phyloP scores from a whole-genome alignment of 2,797 vertebrate genomes.

The Phalloptychus januarius region DNA sequence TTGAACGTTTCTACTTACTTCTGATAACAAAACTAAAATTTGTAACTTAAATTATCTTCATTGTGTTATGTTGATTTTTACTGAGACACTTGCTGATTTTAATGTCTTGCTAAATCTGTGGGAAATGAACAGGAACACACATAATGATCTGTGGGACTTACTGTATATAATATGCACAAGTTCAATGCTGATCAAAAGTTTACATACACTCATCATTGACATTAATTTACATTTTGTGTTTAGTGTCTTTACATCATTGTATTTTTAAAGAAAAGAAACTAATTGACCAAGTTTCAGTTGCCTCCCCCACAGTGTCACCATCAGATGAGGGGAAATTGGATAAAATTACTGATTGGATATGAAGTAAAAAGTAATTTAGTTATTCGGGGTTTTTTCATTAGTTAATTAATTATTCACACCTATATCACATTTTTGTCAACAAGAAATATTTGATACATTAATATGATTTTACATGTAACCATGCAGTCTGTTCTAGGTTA shows the following conservation, averaged over 20 bases:
- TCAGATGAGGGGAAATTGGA: not conserved
- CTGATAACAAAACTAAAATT: not conserved
- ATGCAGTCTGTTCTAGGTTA: not conserved
- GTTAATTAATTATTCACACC: not conserved
- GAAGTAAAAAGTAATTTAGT: not conserved
- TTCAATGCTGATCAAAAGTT: not conserved
- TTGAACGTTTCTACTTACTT: not conserved
- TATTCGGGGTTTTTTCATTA: not conserved
- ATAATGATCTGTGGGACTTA: not conserved
- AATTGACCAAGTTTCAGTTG: not conserved
- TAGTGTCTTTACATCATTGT: not conserved
- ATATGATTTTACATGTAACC: not conserved
- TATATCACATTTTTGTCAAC: not conserved
- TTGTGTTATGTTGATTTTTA: too few species aligned
- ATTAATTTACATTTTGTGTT: not conserved
- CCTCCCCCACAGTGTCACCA: not conserved
- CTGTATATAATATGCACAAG: not conserved
- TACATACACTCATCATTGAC: not conserved
- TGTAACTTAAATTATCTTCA: not conserved
- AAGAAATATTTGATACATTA: not conserved
- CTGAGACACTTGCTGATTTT: not conserved
- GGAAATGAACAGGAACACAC: not conserved
- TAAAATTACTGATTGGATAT: not conserved
- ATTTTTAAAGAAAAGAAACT: not conserved
- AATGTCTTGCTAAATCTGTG: not conserved